Conservation (phyloP, 1,140 invertebrate species). For the Dendroctonus valens region DNA sequence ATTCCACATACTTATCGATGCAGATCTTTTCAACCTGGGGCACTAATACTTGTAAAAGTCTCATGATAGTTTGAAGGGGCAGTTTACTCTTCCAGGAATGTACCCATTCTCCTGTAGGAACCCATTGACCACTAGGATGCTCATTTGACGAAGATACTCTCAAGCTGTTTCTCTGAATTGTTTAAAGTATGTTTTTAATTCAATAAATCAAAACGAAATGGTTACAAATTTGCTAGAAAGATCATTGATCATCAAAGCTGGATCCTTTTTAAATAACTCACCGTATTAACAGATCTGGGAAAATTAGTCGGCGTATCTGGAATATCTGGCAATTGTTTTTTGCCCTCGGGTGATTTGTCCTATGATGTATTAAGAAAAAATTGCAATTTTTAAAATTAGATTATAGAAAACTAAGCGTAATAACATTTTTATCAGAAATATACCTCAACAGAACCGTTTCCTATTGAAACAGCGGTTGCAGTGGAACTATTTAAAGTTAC, state of each 20-base stretch:
- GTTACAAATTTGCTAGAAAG: not conserved
- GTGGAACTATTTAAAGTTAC: conserved; percentile 43
- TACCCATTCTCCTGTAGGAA: conserved; percentile 91
- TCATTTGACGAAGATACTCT: conserved; percentile 48
- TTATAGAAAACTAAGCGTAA: not conserved
- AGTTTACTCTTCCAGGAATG: conserved; percentile 95
- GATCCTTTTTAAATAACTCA: conserved; percentile 17
- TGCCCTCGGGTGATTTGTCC: not conserved
- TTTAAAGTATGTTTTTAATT: not conserved
- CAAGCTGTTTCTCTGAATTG: conserved; percentile 52
- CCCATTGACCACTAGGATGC: conserved; percentile 60
- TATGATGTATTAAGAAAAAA: conserved; percentile 5
- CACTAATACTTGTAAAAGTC: conserved; percentile 95
- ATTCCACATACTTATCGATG: conserved; percentile 89
- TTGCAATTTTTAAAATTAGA: not conserved
- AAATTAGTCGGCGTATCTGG: conserved; percentile 17
- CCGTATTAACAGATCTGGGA: conserved; percentile 37
- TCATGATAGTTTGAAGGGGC: conserved; percentile 98
- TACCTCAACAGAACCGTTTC: conserved; percentile 30
- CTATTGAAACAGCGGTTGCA: conserved; percentile 35
- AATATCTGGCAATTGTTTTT: conserved; percentile 5
- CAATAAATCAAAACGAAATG: not conserved
- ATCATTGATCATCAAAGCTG: too few species aligned
- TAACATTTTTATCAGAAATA: conserved; percentile 2
- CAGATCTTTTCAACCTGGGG: conserved; percentile 99